phyloP scores from a whole-genome alignment of 1,140 invertebrate genomes.

The Stenopsyche tienmushanensis region DNA sequence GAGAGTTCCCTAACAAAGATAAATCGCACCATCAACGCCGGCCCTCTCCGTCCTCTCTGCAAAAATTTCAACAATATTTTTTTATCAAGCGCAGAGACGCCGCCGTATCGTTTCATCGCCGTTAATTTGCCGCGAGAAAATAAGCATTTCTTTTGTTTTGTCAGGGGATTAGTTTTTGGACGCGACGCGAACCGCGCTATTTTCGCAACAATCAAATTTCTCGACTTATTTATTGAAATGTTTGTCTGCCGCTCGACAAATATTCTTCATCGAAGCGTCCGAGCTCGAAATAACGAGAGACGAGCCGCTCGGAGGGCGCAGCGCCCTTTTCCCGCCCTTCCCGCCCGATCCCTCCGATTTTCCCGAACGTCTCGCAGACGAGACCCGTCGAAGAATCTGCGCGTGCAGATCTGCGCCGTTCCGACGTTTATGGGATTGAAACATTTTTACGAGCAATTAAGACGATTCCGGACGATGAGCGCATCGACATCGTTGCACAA shows the following conservation, averaged over 20 bases:
- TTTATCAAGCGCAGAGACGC: not conserved
- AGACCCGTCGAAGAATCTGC: too few relatives aligned
- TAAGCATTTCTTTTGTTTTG: not conserved
- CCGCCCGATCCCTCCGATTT: too few relatives aligned
- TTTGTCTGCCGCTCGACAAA: not conserved
- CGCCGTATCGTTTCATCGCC: not conserved
- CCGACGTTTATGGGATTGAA: too few relatives aligned
- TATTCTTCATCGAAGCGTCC: not conserved
- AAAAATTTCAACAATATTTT: not conserved
- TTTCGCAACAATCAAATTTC: slow-evolving; percentile 11
- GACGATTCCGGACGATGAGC: too few relatives aligned
- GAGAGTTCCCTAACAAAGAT: not conserved
- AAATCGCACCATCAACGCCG: not conserved
- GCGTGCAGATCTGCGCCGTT: too few relatives aligned
- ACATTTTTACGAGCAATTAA: too few relatives aligned
- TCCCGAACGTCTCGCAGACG: too few relatives aligned
- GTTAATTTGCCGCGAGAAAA: slow-evolving; percentile 1
- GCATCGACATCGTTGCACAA: too few relatives aligned
- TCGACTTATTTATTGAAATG: slow-evolving; percentile 8
- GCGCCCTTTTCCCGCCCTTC: too few relatives aligned
- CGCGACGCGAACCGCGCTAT: too few relatives aligned
- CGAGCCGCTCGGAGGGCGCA: too few relatives aligned
- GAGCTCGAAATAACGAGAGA: too few relatives aligned
- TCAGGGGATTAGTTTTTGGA: not conserved
- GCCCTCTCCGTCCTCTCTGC: not conserved